Evolutionary conservation across 2,888 invertebrate genomes (phyloP).

Genomic region (Caenorhabditis sinica): DNA sequence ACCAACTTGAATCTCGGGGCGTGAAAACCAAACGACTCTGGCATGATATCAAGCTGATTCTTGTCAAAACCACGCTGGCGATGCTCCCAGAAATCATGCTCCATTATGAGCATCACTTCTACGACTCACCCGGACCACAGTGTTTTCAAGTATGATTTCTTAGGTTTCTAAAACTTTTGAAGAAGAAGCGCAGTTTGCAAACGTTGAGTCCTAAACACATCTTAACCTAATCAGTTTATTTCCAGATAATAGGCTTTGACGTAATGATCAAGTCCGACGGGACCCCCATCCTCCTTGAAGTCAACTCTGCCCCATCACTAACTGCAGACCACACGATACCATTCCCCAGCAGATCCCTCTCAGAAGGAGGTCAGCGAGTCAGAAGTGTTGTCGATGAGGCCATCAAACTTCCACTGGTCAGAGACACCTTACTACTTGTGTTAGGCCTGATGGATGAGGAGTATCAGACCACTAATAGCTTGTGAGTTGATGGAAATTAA

Average conservation of each 20-base stretch:
- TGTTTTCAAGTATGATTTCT: constrained; percentile 86
- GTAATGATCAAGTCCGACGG: constrained; percentile 84
- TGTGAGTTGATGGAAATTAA: neutral
- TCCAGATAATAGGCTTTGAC: constrained; percentile 86
- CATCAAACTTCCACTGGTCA: constrained; percentile 85
- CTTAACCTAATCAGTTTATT: neutral
- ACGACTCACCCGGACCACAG: constrained; percentile 83
- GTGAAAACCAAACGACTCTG: constrained; percentile 84
- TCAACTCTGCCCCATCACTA: constrained; percentile 85
- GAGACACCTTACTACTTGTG: constrained; percentile 85
- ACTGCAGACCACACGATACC: constrained; percentile 79
- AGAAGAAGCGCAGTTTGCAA: too few relatives aligned
- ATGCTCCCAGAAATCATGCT: constrained; percentile 85
- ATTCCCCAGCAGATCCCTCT: constrained; percentile 54
- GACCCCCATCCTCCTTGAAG: constrained; percentile 85
- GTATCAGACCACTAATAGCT: constrained; percentile 56
- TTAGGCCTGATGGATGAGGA: constrained; percentile 81
- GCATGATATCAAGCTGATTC: constrained; percentile 85
- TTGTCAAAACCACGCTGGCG: constrained; percentile 85
- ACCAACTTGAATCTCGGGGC: constrained; percentile 83
- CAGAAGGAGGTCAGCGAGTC: constrained; percentile 77
- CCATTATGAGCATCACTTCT: constrained; percentile 83
- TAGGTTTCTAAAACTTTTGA: too few relatives aligned
- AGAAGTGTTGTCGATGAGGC: constrained; percentile 83
- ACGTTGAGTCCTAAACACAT: too few relatives aligned